phyloP scores from a whole-genome alignment of 1,140 invertebrate species.

The Brachionus sp. region DNA sequence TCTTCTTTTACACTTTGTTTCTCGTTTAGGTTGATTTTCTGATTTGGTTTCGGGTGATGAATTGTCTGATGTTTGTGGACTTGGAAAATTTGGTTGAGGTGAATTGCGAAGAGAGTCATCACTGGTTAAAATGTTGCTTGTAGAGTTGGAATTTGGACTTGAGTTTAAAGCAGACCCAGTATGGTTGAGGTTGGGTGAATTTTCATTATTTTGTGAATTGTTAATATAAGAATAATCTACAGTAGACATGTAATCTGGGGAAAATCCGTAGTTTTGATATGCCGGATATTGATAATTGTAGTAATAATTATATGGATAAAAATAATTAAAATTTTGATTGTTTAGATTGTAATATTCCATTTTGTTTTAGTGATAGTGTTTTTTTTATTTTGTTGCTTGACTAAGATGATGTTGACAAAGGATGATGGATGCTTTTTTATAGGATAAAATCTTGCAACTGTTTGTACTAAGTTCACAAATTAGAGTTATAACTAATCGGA shows the following conservation, averaged over 20 bases:
- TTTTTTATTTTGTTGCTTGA: background rate
- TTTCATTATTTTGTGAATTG: background rate
- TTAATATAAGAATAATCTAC: background rate
- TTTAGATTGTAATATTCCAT: background rate
- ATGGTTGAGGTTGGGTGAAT: background rate
- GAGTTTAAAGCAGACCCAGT: background rate
- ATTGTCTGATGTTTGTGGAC: background rate
- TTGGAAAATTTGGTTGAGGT: background rate
- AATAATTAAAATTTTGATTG: conserved; percentile 14
- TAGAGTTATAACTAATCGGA: conserved; percentile 41
- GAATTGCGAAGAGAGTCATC: background rate
- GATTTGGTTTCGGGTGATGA: background rate
- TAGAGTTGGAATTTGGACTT: background rate
- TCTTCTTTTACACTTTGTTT: conserved; percentile 5
- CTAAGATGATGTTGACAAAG: background rate
- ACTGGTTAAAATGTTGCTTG: background rate
- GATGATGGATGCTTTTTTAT: background rate
- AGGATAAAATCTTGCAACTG: background rate
- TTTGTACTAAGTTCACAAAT: conserved; percentile 28
- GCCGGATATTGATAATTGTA: background rate
- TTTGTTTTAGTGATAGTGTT: background rate
- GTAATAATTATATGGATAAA: conserved; percentile 16
- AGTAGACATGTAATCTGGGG: background rate
- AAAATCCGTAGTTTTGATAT: conserved; percentile 5
- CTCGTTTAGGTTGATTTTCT: background rate